Evolutionary conservation across 2,888 invertebrate species (phyloP), one percentile per base, ranked within the genome.

Genomic region (Scaptomyza flava): DNA sequence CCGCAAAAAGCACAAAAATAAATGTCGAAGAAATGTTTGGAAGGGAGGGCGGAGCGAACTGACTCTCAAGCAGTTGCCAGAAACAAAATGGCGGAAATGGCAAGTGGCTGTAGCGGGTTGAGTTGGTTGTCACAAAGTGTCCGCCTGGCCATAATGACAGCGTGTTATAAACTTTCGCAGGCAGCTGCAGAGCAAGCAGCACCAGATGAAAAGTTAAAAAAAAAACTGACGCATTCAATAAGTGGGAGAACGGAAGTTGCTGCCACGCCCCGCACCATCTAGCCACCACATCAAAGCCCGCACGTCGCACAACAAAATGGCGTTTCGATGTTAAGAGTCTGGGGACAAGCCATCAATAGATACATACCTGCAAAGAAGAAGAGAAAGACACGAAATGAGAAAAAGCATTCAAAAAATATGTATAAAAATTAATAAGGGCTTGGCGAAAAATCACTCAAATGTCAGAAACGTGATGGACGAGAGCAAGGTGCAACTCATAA

Each of bases 111-210:
- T 14, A 17, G 54, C n/a, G 1, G 60, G 50, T 20, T 30, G n/a
- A 31, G 47, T 33, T 12, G 33, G 33, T 59, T 71, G 84, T 65
- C 68, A 67, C 63, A 74, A 72, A 87, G 69, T 77, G 82, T 89
- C 78, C 78, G 72, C 73, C 68, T 63, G 71, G 76, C 79, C 76
- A 87, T 84, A 89, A 89, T 81, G 88, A 88, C 88, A 83, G 75
- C 84, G 72, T 88, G 88, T 77, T 86, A 76, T 69, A 70, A 77
- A 79, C 73, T 83, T 77, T 77, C 63, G 50, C 71, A 70, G 42
- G 31, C 68, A 69, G 70, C 63, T 60, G 50, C 62, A 14, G 14
- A 14, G 17, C 48, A 17, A 17, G 7, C 54, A 54, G 20, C 66
- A 38, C 14, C 38, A 74, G 79, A 70, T 76, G 70, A 70, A 70